These are phyloP conservation scores for Cuniculus paca DNA, from an alignment of 2,797 vertebrate genomes.

Conservation along the genomic window DNA sequence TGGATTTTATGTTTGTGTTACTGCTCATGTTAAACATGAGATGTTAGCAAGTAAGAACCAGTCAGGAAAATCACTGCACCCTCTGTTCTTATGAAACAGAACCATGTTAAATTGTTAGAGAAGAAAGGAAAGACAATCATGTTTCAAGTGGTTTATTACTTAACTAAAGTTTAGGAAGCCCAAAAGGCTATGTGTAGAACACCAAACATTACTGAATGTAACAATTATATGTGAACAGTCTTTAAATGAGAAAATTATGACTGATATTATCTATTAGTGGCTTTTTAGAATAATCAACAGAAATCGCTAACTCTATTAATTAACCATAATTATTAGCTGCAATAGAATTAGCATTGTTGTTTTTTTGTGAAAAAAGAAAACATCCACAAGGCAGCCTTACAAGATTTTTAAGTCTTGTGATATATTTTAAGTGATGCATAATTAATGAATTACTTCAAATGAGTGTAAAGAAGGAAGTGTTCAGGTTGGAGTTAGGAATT, in stretches of 20 bases:
- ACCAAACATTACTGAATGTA: neutral
- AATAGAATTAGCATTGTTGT: neutral
- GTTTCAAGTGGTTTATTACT: neutral
- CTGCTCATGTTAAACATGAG: neutral
- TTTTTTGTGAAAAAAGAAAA: neutral
- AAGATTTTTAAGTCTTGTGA: neutral
- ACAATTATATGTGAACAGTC: neutral
- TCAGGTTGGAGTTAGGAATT: constrained; percentile 4
- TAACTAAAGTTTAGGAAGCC: constrained; percentile 4
- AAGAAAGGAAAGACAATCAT: neutral
- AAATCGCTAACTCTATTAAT: neutral
- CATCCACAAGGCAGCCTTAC: neutral
- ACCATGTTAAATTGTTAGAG: neutral
- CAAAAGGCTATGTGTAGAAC: neutral
- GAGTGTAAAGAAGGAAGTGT: neutral
- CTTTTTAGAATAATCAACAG: neutral
- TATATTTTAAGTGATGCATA: neutral
- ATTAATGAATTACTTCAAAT: constrained; percentile 34
- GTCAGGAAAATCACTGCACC: neutral
- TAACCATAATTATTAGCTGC: neutral
- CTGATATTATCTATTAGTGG: neutral
- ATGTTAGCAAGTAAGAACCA: neutral
- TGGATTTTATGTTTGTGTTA: neutral
- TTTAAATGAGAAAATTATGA: neutral
- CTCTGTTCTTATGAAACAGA: neutral